A percentile compares a stretch with the other conserved stretches of the same genome.
phyloP scores from a whole-genome alignment of 2,113 vertebrate genomes.

The Hemichromis elongatus region DNA sequence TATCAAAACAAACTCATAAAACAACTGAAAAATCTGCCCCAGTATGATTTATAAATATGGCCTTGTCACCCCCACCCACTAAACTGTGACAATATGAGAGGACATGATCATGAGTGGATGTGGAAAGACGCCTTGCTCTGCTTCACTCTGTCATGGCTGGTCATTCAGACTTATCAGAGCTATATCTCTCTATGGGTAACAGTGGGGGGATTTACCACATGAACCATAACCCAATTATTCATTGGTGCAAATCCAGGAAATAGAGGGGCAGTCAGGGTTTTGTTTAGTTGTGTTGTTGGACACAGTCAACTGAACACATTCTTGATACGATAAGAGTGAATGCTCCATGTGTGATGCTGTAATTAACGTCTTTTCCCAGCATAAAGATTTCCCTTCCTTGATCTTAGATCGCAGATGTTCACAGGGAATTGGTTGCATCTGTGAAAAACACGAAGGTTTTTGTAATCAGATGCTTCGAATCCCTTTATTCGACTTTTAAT shows the following conservation, averaged over 20 bases:
- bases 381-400: background rate
- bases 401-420: background rate
- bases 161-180: constrained; percentile 8
- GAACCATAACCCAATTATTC: constrained; percentile 55
- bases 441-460: background rate
- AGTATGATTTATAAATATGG: background rate
- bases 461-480: background rate
- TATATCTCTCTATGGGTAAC: background rate
- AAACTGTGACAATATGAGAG: constrained; percentile 3
- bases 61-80: background rate
- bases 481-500: background rate
- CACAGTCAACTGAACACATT: background rate
- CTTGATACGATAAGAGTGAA: background rate
- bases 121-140: background rate
- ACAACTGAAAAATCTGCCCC: background rate
- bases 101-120: constrained; percentile 6
- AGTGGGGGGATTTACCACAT: constrained; percentile 29
- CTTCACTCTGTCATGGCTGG: constrained; percentile 28
- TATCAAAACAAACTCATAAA: background rate
- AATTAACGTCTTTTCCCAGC: background rate
- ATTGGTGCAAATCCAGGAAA: constrained; percentile 23
- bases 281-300: background rate
- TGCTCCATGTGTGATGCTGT: background rate
- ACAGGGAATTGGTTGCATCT: background rate
- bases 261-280: background rate